A percentile compares a stretch with the other conserved stretches of the same genome.
Evolutionary conservation across 2,113 vertebrate species (phyloP).

Genomic region (Heterotilapia buettikoferi): DNA sequence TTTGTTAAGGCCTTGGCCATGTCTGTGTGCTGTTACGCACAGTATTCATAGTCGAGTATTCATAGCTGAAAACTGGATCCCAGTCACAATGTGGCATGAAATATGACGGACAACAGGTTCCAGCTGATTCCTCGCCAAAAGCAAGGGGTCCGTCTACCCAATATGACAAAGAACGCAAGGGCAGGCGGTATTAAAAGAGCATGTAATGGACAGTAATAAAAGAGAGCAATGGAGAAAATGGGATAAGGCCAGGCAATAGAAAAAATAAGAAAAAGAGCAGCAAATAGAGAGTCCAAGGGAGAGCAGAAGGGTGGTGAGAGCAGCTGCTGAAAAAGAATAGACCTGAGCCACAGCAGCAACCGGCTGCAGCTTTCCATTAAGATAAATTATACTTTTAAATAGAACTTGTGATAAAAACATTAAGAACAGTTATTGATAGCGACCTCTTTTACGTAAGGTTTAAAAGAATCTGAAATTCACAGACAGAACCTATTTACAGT

Average conservation of each 20-base stretch:
- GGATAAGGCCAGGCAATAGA: not conserved
- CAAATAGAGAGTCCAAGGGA: not conserved
- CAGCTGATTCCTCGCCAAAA: constrained; percentile 3
- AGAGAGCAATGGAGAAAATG: not conserved
- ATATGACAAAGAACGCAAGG: not conserved
- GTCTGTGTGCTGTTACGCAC: not conserved
- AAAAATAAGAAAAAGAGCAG: not conserved
- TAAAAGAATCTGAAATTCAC: not conserved
- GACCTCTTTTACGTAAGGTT: not conserved
- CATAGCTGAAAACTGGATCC: not conserved
- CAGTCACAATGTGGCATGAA: constrained; percentile 16
- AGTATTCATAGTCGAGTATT: not conserved
- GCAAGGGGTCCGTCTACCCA: not conserved
- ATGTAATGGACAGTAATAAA: not conserved
- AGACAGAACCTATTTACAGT: not conserved
- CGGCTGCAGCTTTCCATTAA: constrained; percentile 10
- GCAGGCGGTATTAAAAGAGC: not conserved
- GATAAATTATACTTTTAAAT: constrained; percentile 27
- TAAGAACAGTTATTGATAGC: not conserved
- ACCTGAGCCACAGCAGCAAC: not conserved
- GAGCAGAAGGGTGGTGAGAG: not conserved
- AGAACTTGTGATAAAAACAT: not conserved
- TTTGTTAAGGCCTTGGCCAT: constrained; percentile 11
- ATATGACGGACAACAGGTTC: constrained; percentile 22
- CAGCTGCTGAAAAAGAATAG: not conserved